Evolutionary conservation across 2,113 vertebrate genomes (phyloP).

Genomic region (Eira barbara): DNA sequence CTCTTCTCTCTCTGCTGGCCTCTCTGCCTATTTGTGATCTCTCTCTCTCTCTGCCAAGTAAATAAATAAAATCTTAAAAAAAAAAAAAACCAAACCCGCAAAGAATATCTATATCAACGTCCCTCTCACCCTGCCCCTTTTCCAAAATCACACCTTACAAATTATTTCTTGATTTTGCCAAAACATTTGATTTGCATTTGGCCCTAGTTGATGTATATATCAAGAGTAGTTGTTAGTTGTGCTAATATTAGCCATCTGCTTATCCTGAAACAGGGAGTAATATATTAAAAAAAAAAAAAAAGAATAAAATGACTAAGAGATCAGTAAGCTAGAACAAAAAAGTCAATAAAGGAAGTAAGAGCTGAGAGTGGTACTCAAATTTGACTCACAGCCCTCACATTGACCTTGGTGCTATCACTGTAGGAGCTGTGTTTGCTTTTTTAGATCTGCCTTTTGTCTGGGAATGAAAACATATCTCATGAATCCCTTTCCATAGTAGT

Average conservation of each 20-base stretch:
- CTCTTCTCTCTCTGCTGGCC: too few relatives aligned
- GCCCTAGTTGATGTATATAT: neutral
- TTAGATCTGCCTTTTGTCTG: neutral
- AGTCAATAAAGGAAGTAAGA: neutral
- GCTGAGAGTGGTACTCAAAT: neutral
- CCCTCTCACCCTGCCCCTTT: too few relatives aligned
- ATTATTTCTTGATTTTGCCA: neutral
- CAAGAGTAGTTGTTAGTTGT: neutral
- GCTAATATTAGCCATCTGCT: neutral
- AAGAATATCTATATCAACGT: fast-evolving
- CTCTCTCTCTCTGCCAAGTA: too few relatives aligned
- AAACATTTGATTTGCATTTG: neutral
- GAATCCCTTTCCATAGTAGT: constrained; percentile 11
- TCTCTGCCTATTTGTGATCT: too few relatives aligned
- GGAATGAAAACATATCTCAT: neutral
- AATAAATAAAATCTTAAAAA: too few relatives aligned
- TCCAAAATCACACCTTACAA: neutral
- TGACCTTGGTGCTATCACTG: neutral
- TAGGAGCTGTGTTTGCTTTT: neutral
- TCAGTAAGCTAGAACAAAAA: neutral
- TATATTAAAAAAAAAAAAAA: neutral
- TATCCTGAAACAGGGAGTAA: neutral
- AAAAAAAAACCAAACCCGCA: too few relatives aligned
- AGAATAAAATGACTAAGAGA: neutral
- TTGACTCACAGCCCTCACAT: neutral